These are phyloP conservation scores for Hippoglossus stenolepis DNA, from an alignment of 2,113 vertebrate species.

Conservation along the genomic window DNA sequence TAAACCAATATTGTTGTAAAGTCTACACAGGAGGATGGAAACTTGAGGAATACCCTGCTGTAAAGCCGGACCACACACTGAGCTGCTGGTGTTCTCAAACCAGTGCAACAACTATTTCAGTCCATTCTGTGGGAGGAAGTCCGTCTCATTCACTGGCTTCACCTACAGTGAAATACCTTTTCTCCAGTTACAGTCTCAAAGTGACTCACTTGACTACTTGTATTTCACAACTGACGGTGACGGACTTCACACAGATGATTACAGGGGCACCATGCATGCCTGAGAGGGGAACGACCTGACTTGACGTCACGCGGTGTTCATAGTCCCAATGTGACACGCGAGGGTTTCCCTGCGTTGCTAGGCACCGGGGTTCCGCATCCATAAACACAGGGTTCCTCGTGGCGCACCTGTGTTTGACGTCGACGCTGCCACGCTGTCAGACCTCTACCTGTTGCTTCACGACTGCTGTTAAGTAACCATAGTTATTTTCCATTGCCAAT, in stretches of 20 bases:
- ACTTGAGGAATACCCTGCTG: slow-evolving; percentile 61
- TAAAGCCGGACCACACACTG: slow-evolving; percentile 73
- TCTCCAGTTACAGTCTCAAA: slow-evolving; percentile 41
- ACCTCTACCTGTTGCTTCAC: slow-evolving; percentile 67
- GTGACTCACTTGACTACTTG: slow-evolving; percentile 62
- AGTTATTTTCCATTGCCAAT: slow-evolving; percentile 70
- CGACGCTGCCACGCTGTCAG: slow-evolving; percentile 63
- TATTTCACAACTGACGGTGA: slow-evolving; percentile 53
- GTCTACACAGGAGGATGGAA: slow-evolving; percentile 68
- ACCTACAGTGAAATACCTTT: slow-evolving; percentile 57
- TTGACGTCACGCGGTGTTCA: slow-evolving; percentile 72
- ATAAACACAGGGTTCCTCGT: slow-evolving; percentile 73
- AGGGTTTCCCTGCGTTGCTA: slow-evolving; percentile 82
- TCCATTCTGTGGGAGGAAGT: slow-evolving; percentile 56
- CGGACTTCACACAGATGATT: slow-evolving; percentile 37
- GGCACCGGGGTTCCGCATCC: slow-evolving; percentile 63
- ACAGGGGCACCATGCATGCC: slow-evolving; percentile 46
- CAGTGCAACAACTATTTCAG: slow-evolving; percentile 45
- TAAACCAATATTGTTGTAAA: slow-evolving; percentile 76
- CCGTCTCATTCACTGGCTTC: slow-evolving; percentile 21
- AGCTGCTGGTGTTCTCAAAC: slow-evolving; percentile 32
- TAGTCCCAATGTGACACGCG: slow-evolving; percentile 53
- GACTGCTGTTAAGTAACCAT: slow-evolving; percentile 59
- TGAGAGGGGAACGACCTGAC: slow-evolving; percentile 44
- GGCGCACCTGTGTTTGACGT: slow-evolving; percentile 73